Evolutionary conservation across 2,113 vertebrate species (phyloP).

Genomic region (Tachuris rubrigastra): DNA sequence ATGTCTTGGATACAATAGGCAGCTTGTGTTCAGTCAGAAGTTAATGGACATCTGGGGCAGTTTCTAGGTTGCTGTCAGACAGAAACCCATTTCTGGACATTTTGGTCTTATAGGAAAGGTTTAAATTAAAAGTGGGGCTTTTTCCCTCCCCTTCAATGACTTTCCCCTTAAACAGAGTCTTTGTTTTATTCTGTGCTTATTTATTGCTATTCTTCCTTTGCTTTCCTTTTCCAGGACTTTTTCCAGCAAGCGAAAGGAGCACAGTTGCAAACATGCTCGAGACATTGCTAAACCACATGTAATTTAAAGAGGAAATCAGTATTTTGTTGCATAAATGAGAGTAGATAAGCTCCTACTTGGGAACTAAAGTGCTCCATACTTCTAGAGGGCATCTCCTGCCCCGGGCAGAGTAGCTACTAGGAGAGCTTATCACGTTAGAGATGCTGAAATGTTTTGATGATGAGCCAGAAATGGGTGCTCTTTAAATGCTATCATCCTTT

Average conservation of each 20-base stretch:
- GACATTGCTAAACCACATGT: neutral
- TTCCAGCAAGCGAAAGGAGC: neutral
- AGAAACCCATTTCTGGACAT: constrained; percentile 9
- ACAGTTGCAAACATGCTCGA: neutral
- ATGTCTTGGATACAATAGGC: constrained; percentile 46
- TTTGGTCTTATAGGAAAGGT: neutral
- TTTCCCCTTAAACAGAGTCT: neutral
- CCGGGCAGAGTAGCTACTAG: neutral
- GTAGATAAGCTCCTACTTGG: neutral
- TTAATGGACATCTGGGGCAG: constrained; percentile 51
- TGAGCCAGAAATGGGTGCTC: neutral
- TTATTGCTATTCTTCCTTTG: neutral
- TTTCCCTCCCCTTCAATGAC: neutral
- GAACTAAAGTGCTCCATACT: neutral
- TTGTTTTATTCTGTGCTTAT: neutral
- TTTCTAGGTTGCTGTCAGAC: constrained; percentile 10
- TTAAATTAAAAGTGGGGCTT: neutral
- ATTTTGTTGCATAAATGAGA: constrained; percentile 3
- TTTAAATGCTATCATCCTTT: neutral
- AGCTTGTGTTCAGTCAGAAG: constrained; percentile 24
- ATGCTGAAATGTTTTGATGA: neutral
- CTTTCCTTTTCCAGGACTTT: neutral
- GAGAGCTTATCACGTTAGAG: neutral
- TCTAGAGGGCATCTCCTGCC: neutral
- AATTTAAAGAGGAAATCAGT: constrained; percentile 34